Evolutionary conservation across 2,113 vertebrate genomes (phyloP), one percentile per base, ranked within the genome.

Genomic region (Corythornis vintsioides): DNA sequence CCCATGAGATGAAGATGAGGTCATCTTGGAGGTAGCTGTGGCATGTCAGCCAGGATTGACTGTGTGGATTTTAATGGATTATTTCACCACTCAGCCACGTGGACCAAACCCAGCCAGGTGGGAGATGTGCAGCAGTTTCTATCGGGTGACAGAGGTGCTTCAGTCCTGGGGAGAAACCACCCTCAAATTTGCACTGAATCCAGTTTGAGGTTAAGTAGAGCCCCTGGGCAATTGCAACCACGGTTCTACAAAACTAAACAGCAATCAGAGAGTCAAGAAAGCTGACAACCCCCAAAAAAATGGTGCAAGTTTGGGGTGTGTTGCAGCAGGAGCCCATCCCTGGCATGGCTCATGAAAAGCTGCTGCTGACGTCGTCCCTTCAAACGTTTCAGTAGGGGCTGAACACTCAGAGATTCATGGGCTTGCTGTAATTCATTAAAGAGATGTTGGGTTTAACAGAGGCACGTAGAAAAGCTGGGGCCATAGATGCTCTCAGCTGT

Each of bases 371-470:
- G 6, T 84, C 28, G 38, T 71, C 84, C 92, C 79, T 82, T 52
- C 77, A 86, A 95, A 90, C 92, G 76, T 78, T 56, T 38, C 91
- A 94, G 89, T 73, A 52, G 42, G 72, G 85, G 91, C 88, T 45
- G 85, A 89, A 84, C 1, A 1, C 55, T 20, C 80, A 13, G 22
- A 16, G 94, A 73, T 70, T 21, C 85, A 29, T 42, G 15, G 89
- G 88, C 79, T 95, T 66, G 95, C 55, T 69, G 95, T 87, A 91
- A 96, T 93, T 97, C 97, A 96, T 97, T 97, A 97, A 94, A 70
- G 79, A 93, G 93, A 57, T 1, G 15, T 75, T 85, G 81, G 88
- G 47, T 94, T 96, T 96, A 93, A 97, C 81, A 86, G 96, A 92
- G 88, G 94, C 22, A 14, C 13, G 2, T 55, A 16, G 80, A 87